Base-by-base conservation (phyloP, 2,888 invertebrate species). In the Volucella inflata region DNA sequence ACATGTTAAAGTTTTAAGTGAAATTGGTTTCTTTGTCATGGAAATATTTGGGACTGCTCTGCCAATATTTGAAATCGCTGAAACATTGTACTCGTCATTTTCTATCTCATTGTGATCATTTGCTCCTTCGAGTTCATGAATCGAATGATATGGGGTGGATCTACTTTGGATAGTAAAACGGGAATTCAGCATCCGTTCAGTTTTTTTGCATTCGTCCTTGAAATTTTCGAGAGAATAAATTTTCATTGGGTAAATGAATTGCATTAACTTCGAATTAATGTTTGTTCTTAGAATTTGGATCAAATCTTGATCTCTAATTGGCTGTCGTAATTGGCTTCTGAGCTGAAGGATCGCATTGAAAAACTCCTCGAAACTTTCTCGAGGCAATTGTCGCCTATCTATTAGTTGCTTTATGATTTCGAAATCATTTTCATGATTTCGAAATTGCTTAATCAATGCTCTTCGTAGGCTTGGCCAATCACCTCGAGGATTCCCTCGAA, bases 311-410 rank as follows among this genome's bases (percentile, higher is more conserved):
- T 79, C 79, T 4, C 48, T 14, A 2, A 79, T 57, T 8, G 51
- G 46, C n/a, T 10, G 17, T 14, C 62, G 21, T 8, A 67, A 38
- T 8, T 78, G 71, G 11, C 62, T 62, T 14, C 46, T 59, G 0
- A 68, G n/a, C 4, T 38, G 21, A 0, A 36, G 46, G n/a, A 72
- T 40, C 8, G 36, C 6, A 4, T 53, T 44, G 12, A 51, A 57
- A 21, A 48, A 78, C 11, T 71, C 77, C 4, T 70, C 77, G 12
- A 72, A 55, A 8, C 64, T 21, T 64, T 79, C 71, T 16, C 48
- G 36, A 6, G 38, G 38, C 8, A 46, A 40, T 30, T 79, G 79
- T 10, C 71, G 53, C 1, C 79, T 42, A n/a, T 79, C 65, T 40
- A 62, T 79, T 30, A 79, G 65, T 10, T 70, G 40, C 1, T 71